A percentile compares a stretch with the other conserved stretches of the same genome.
Evolutionary conservation across 2,888 invertebrate species (phyloP).

Genomic region (Chrysina gloriosa): DNA sequence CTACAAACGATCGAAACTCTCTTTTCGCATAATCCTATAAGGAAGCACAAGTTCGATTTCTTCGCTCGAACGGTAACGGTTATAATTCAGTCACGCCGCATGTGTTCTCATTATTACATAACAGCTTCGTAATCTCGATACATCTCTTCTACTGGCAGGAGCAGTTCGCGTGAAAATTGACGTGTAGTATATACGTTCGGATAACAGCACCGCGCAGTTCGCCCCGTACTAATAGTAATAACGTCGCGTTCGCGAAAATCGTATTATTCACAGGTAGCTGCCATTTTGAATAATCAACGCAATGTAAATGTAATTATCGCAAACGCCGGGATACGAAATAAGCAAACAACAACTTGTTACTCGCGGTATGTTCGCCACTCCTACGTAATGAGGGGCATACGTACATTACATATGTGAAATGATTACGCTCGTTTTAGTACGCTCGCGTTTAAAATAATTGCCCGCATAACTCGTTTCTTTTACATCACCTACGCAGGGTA

Average conservation of each 20-base stretch:
- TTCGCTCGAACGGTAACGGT: slow-evolving; percentile 10
- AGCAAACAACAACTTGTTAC: slow-evolving; percentile 46
- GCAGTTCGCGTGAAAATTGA: slow-evolving; percentile 20
- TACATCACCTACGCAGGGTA: too few species aligned
- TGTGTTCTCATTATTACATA: slow-evolving; percentile 35
- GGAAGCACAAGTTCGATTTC: neutral
- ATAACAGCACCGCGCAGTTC: neutral
- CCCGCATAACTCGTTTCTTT: too few species aligned
- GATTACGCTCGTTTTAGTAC: too few species aligned
- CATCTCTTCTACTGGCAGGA: neutral
- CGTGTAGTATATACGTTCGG: neutral
- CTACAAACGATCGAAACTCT: too few species aligned
- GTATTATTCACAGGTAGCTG: slow-evolving; percentile 23
- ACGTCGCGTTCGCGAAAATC: slow-evolving; percentile 1
- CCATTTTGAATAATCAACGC: slow-evolving; percentile 39
- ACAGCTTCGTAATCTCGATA: slow-evolving; percentile 20
- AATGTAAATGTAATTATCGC: slow-evolving; percentile 47
- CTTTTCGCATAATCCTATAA: neutral
- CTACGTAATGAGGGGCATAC: slow-evolving; percentile 41
- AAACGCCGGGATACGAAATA: slow-evolving; percentile 45
- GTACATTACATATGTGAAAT: too few species aligned
- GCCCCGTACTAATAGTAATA: slow-evolving; percentile 15
- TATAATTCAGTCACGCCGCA: slow-evolving; percentile 26
- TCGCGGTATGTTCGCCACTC: slow-evolving; percentile 43
- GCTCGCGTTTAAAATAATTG: too few species aligned